phyloP scores from a whole-genome alignment of 2,888 invertebrate species.

The Chymomyza caudatula region DNA sequence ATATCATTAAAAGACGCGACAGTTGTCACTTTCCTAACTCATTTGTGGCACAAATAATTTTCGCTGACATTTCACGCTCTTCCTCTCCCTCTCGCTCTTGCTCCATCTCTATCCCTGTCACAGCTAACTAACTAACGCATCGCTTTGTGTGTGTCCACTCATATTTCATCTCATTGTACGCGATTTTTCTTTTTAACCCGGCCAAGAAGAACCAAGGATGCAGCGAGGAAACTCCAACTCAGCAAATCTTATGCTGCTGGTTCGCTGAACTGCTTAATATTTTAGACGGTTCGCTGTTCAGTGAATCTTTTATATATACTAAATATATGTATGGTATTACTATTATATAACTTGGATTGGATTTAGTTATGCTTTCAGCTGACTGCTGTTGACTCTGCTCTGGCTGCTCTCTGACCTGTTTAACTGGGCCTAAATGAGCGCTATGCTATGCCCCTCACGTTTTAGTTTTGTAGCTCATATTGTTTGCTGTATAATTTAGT shows the following conservation, averaged over 20 bases:
- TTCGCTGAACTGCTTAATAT: slow-evolving; percentile 53
- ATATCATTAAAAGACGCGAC: slow-evolving; percentile 19
- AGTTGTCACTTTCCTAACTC: neutral
- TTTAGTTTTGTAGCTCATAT: slow-evolving; percentile 8
- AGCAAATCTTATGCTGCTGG: slow-evolving; percentile 22
- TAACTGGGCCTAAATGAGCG: slow-evolving; percentile 12
- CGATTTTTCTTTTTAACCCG: slow-evolving; percentile 24
- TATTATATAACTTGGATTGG: slow-evolving; percentile 59
- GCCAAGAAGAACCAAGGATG: slow-evolving; percentile 26
- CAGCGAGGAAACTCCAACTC: slow-evolving; percentile 22
- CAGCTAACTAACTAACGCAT: slow-evolving; percentile 22
- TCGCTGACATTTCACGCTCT: slow-evolving; percentile 38
- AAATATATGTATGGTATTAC: no score
- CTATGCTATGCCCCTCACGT: slow-evolving; percentile 54
- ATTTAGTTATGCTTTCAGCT: slow-evolving; percentile 9
- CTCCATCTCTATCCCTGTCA: neutral
- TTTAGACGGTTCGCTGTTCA: slow-evolving; percentile 39
- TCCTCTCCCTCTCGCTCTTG: neutral
- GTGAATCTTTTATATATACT: slow-evolving; percentile 6
- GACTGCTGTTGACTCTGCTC: neutral
- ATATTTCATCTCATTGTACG: slow-evolving; percentile 60
- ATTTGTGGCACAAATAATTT: slow-evolving; percentile 28
- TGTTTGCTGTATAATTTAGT: slow-evolving; percentile 52
- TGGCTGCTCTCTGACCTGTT: neutral
- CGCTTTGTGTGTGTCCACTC: slow-evolving; percentile 34